These are phyloP conservation scores for Hyaena hyaena DNA, from an alignment of 2,113 vertebrate genomes.

Conservation along the genomic window DNA sequence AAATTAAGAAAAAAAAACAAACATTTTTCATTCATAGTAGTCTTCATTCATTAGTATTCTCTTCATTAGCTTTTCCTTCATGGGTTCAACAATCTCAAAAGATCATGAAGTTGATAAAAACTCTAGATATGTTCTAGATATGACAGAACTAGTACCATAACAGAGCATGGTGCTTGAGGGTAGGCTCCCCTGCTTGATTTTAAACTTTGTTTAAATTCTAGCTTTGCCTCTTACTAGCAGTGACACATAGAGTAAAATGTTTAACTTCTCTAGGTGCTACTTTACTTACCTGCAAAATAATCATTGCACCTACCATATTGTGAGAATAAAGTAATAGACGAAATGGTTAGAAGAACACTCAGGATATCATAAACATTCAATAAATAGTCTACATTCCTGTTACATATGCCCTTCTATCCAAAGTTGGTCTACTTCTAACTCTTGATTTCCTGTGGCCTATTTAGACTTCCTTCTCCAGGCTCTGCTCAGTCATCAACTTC, in stretches of 20 bases:
- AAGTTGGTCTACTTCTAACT: background rate
- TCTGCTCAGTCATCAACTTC: background rate
- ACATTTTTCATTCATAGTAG: background rate
- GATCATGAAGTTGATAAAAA: background rate
- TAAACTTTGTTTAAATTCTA: background rate
- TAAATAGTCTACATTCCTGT: background rate
- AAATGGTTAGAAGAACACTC: background rate
- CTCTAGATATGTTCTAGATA: background rate
- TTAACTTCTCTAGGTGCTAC: background rate
- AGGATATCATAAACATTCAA: background rate
- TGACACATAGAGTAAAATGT: background rate
- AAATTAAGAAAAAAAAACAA: too few species aligned
- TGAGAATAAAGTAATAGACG: background rate
- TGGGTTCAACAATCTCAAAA: background rate
- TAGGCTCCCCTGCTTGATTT: background rate
- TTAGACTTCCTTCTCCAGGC: background rate
- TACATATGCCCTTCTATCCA: background rate
- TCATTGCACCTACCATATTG: background rate
- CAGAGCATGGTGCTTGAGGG: background rate
- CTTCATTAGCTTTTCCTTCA: background rate
- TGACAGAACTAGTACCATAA: background rate
- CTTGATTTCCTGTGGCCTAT: background rate
- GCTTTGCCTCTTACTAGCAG: background rate
- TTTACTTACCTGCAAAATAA: background rate
- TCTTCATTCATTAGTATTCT: background rate